Percentiles rank a stretch among this genome's conserved stretches.
Conservation (phyloP, 2,888 invertebrate species). For the Andrena trimmerana region DNA sequence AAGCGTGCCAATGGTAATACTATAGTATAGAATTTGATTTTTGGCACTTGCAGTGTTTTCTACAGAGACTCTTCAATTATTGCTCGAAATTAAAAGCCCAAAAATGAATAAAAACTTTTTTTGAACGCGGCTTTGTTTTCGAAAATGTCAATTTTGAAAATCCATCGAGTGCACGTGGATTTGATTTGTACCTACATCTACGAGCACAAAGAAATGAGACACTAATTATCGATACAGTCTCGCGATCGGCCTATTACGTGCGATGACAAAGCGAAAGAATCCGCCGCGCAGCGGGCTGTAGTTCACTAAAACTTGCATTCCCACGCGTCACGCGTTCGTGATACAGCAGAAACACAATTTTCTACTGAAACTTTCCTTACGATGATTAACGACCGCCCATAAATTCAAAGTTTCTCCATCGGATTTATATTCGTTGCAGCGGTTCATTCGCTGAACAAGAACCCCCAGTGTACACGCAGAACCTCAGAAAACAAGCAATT, state of each 20-base stretch:
- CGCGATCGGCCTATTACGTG: not conserved
- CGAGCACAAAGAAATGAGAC: not conserved
- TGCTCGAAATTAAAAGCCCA: too few species aligned
- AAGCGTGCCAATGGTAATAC: too few species aligned
- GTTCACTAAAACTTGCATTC: slow-evolving; percentile 38
- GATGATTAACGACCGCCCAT: slow-evolving; percentile 49
- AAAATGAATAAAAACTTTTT: too few species aligned
- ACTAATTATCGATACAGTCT: not conserved
- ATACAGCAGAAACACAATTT: slow-evolving; percentile 27
- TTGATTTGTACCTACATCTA: too few species aligned
- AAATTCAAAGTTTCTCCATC: slow-evolving; percentile 52
- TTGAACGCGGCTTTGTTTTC: too few species aligned
- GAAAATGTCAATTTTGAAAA: too few species aligned
- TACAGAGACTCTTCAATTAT: too few species aligned
- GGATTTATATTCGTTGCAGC: slow-evolving; percentile 46
- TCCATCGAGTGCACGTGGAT: too few species aligned
- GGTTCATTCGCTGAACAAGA: slow-evolving; percentile 17
- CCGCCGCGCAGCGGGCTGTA: not conserved
- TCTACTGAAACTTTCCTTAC: slow-evolving; percentile 37
- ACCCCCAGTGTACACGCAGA: slow-evolving; percentile 15
- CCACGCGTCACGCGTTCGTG: slow-evolving; percentile 9
- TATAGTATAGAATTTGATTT: too few species aligned
- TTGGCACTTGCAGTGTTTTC: too few species aligned
- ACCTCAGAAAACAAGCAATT: slow-evolving; percentile 46
- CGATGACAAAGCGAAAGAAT: slow-evolving; percentile 1